These are phyloP conservation scores for Panonychus citri DNA, from an alignment of 1,140 invertebrate genomes.

Conservation along the genomic window DNA sequence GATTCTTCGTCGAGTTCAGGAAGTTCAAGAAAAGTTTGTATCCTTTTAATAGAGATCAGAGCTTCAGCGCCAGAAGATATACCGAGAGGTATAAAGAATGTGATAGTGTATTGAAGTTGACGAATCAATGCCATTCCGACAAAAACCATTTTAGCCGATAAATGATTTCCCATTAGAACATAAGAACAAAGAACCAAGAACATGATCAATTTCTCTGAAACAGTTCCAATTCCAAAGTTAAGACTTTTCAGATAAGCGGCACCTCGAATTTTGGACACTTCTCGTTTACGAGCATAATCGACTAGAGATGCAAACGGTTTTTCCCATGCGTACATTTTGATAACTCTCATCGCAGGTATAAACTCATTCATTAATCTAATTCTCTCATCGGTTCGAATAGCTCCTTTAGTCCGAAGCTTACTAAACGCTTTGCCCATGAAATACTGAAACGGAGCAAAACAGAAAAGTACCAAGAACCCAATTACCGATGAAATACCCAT, in stretches of 20 bases:
- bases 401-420: not conserved
- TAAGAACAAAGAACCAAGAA: constrained; percentile 45
- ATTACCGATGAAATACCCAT: constrained; percentile 23
- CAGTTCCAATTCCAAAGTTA: constrained; percentile 26
- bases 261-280: constrained; percentile 31
- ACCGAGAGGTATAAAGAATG: constrained; percentile 39
- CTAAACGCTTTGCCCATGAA: constrained; percentile 20
- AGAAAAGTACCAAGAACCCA: constrained; percentile 24
- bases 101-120: constrained; percentile 36
- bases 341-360: constrained; percentile 61
- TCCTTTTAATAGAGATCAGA: constrained; percentile 38
- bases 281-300: constrained; percentile 26
- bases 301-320: constrained; percentile 42
- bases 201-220: constrained; percentile 38
- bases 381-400: constrained; percentile 36
- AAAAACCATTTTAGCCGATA: constrained; percentile 51
- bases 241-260: constrained; percentile 41
- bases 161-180: constrained; percentile 32
- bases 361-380: constrained; percentile 72
- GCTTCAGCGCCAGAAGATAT: constrained; percentile 28
- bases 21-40: constrained; percentile 21
- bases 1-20: constrained; percentile 17
- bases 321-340: constrained; percentile 58
- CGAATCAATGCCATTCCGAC: constrained; percentile 45
- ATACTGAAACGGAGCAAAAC: constrained; percentile 25